Percentiles rank a stretch among this genome's conserved stretches.
Conservation (phyloP, 2,797 vertebrate species). For the Aeoliscus strigatus region DNA sequence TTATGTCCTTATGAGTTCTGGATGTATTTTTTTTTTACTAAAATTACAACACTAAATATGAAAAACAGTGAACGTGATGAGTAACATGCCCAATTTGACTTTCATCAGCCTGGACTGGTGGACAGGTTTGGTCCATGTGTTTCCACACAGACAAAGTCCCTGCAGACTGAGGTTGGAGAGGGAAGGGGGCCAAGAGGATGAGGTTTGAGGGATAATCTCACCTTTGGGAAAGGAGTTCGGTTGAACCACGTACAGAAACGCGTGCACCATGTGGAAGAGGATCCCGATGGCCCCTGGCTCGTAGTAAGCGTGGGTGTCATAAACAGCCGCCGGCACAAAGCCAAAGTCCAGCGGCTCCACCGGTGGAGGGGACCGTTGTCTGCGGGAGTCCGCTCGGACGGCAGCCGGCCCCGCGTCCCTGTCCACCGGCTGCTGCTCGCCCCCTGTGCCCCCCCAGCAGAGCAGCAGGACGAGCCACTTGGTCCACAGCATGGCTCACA, state of each 20-base stretch:
- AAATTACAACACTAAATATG: too few relatives aligned
- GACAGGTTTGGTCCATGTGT: rapidly evolving
- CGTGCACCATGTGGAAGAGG: conserved; percentile 84
- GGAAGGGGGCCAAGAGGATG: neutral
- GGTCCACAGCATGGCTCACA: conserved; percentile 75
- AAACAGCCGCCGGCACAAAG: conserved; percentile 80
- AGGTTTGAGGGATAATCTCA: conserved; percentile 48
- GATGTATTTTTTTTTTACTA: too few relatives aligned
- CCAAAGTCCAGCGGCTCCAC: conserved; percentile 80
- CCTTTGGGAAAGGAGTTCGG: conserved; percentile 89
- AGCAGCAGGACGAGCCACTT: conserved; percentile 73
- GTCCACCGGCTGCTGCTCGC: conserved; percentile 53
- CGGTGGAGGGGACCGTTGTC: conserved; percentile 58
- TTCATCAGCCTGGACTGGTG: neutral
- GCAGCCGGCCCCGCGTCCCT: conserved; percentile 28
- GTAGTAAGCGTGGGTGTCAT: conserved; percentile 83
- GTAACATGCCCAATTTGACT: neutral
- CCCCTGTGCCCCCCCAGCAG: conserved; percentile 68
- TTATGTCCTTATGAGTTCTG: too few relatives aligned
- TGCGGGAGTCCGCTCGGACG: conserved; percentile 38
- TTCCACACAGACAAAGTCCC: neutral
- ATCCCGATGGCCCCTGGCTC: conserved; percentile 73
- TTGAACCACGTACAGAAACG: conserved; percentile 84
- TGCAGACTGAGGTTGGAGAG: neutral
- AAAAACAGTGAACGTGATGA: neutral